Base-by-base conservation (phyloP, 2,888 invertebrate genomes). In the Macropis europaea region DNA sequence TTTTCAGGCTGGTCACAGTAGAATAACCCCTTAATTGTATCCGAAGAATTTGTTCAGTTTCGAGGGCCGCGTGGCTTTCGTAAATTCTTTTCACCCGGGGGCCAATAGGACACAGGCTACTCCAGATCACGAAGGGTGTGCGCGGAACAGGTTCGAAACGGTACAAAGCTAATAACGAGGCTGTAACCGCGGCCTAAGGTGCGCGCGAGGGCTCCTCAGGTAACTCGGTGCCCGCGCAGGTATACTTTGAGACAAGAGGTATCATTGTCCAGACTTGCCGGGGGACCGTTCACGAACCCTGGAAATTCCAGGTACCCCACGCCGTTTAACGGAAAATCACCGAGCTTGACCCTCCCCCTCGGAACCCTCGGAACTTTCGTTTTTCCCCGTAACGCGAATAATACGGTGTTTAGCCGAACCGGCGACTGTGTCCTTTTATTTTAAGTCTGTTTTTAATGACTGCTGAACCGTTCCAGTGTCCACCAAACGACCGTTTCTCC, bases 111-210 rank as follows among this genome's bases (percentile, higher is more conserved):
- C n/a, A 11, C 13, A 17, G 0, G 17, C 38, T 34, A 40, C 43
- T 61, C 38, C 28, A 28, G 19, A 45, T 50, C 4, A 38, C 32
- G 19, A 28, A 15, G 15, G 24, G 40, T 17, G 40, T 17, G 67
- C 28, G 43, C 26, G 52, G 57, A 62, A 77, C 75, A 79, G 76
- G 73, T 76, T 76, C 53, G 64, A 77, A 81, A 74, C 72, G 72
- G 68, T 82, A 79, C 76, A 76, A 78, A 82, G 76, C 79, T 75
- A 82, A 83, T 82, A 81, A 82, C 80, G 74, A 77, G 74, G 74
- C 60, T 73, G 78, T 74, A 82, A 84, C 82, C 79, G 62, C 81
- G 80, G 64, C 76, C 77, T 73, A 76, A 82, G 47, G 38, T 48
- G 22, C 28, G 47, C 69, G 73, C 50, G 52, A 66, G 72, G 67